Conservation (phyloP, 1,140 invertebrate species). For the Camponotus vicinus region DNA sequence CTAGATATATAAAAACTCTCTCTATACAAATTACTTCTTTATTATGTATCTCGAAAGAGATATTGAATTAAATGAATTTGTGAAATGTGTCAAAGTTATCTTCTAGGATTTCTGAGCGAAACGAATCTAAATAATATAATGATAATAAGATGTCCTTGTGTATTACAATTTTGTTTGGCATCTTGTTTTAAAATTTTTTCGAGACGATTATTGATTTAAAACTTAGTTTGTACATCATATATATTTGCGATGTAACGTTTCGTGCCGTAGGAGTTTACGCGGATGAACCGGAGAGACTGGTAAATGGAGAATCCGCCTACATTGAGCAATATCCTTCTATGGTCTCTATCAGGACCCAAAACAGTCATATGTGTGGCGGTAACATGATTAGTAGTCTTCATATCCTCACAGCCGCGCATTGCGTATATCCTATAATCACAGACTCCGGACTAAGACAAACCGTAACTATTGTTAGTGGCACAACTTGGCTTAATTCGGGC, state of each 20-base stretch:
- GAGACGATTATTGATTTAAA: neutral
- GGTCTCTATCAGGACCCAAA: neutral
- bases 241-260: neutral
- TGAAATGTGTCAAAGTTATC: neutral
- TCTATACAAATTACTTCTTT: neutral
- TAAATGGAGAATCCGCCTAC: neutral
- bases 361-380: slow-evolving; percentile 7
- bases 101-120: too few relatives aligned
- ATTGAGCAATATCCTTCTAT: neutral
- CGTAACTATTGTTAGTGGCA: slow-evolving; percentile 1
- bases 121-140: too few relatives aligned
- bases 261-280: neutral
- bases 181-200: neutral
- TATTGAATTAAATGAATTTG: neutral
- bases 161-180: neutral
- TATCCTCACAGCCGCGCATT: slow-evolving; percentile 35
- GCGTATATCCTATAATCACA: neutral
- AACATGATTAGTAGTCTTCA: neutral
- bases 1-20: neutral
- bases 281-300: slow-evolving; percentile 21
- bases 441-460: neutral
- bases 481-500: neutral
- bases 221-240: neutral
- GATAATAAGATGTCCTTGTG: too few relatives aligned
- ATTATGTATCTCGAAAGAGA: too few relatives aligned